Percentiles rank a stretch among this genome's conserved stretches.
These are phyloP conservation scores for Capra hircus DNA, from an alignment of 2,113 vertebrate species.

Conservation along the genomic window DNA sequence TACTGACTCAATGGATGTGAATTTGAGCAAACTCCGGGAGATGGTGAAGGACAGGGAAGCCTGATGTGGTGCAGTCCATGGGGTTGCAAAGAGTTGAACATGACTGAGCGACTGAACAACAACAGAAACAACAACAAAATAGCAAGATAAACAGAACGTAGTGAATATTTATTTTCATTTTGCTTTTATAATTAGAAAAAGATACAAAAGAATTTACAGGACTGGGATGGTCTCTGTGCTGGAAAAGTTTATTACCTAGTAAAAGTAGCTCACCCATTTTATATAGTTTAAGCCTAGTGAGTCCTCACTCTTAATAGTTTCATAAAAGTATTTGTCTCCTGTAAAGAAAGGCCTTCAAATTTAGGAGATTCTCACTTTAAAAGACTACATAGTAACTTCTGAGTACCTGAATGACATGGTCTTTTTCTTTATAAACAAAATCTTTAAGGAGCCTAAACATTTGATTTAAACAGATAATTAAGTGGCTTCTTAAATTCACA, in stretches of 20 bases:
- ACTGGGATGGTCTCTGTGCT: not conserved
- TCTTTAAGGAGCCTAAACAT: not conserved
- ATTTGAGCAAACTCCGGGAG: not conserved
- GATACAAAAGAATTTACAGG: not conserved
- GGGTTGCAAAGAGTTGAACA: not conserved
- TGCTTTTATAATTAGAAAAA: not conserved
- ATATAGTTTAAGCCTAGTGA: not conserved
- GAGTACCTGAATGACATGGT: not conserved
- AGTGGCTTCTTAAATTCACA: not conserved
- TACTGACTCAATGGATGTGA: not conserved
- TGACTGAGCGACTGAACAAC: not conserved
- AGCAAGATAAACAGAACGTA: not conserved
- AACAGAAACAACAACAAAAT: not conserved
- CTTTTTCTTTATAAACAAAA: not conserved
- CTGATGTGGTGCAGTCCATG: not conserved
- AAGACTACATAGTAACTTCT: not conserved
- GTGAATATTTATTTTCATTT: not conserved
- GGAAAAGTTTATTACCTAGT: not conserved
- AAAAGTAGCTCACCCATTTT: not conserved
- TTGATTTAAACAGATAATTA: not conserved
- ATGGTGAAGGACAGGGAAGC: not conserved
- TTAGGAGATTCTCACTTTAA: not conserved
- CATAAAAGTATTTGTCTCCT: not conserved
- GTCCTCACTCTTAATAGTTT: not conserved
- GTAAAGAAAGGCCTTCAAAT: not conserved